These are phyloP conservation scores for Meteorus cinctellus DNA, from an alignment of 2,888 invertebrate genomes.

Conservation along the genomic window DNA sequence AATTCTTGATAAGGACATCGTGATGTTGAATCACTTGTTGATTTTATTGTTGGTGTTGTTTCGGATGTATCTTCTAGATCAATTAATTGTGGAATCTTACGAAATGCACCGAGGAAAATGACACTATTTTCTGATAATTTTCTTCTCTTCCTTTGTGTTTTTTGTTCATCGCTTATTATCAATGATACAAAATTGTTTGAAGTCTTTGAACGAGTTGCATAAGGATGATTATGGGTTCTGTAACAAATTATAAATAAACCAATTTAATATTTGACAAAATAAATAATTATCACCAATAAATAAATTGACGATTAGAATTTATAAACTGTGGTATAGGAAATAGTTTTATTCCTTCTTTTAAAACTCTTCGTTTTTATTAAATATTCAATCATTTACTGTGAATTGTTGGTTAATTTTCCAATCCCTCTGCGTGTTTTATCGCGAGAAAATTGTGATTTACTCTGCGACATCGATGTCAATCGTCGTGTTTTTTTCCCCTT, in stretches of 20 bases:
- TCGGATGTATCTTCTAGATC: conserved; percentile 57
- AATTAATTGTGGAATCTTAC: conserved; percentile 61
- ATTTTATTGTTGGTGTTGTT: conserved; percentile 19
- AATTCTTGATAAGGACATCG: background rate
- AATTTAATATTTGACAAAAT: background rate
- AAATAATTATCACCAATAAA: background rate
- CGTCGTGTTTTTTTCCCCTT: background rate
- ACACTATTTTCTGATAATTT: conserved; percentile 57
- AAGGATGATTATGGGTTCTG: conserved; percentile 52
- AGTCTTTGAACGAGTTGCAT: conserved; percentile 57
- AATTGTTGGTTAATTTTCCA: conserved; percentile 14
- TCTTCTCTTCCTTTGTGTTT: conserved; percentile 32
- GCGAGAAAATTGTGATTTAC: conserved; percentile 1
- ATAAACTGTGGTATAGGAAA: no score
- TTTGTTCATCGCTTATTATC: conserved; percentile 34
- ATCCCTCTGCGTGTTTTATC: background rate
- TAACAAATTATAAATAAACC: background rate
- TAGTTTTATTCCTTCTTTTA: no score
- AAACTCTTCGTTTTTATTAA: no score
- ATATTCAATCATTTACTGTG: conserved; percentile 15
- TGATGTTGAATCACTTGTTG: background rate
- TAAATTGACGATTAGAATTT: background rate
- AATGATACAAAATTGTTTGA: conserved; percentile 36
- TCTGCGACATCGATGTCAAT: background rate
- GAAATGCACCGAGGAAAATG: conserved; percentile 59